Evolutionary conservation across 2,888 invertebrate genomes (phyloP).

Genomic region (Sericinus montela): DNA sequence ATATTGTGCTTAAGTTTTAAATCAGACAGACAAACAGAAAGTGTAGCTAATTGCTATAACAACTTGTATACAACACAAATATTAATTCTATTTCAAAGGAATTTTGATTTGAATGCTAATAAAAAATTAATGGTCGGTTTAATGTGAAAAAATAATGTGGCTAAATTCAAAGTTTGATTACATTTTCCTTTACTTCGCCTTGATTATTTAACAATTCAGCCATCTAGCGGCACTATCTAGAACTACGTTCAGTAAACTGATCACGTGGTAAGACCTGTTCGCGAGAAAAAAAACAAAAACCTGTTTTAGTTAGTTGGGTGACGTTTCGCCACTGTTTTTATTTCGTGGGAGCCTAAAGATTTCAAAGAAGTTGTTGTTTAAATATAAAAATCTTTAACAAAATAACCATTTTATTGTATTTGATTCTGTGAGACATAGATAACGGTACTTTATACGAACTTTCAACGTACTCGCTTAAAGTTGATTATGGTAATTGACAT

Average conservation of each 20-base stretch:
- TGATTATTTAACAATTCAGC: conserved; percentile 26
- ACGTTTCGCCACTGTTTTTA: conserved; percentile 65
- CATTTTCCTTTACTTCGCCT: conserved; percentile 22
- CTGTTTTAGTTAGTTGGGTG: conserved; percentile 59
- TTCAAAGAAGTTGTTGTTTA: conserved; percentile 28
- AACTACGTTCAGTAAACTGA: conserved; percentile 41
- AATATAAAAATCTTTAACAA: conserved; percentile 17
- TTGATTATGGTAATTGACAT: conserved; percentile 17
- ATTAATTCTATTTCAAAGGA: conserved; percentile 40
- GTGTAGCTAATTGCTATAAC: conserved; percentile 14
- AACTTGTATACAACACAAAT: conserved; percentile 53
- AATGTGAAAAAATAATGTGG: conserved; percentile 35
- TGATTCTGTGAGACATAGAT: conserved; percentile 3
- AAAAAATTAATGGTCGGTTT: conserved; percentile 53
- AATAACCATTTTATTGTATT: conserved; percentile 10
- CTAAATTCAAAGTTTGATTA: conserved; percentile 34
- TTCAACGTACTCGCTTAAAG: conserved; percentile 4
- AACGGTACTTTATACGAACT: conserved; percentile 3
- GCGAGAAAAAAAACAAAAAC: conserved; percentile 52
- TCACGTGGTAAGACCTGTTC: conserved; percentile 51
- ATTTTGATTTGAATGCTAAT: conserved; percentile 44
- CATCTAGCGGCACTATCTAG: conserved; percentile 42
- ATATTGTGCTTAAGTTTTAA: too few relatives aligned
- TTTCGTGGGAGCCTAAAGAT: conserved; percentile 45
- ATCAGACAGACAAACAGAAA: not conserved